Evolutionary conservation across 2,888 invertebrate genomes (phyloP).

Genomic region (Cancer borealis): DNA sequence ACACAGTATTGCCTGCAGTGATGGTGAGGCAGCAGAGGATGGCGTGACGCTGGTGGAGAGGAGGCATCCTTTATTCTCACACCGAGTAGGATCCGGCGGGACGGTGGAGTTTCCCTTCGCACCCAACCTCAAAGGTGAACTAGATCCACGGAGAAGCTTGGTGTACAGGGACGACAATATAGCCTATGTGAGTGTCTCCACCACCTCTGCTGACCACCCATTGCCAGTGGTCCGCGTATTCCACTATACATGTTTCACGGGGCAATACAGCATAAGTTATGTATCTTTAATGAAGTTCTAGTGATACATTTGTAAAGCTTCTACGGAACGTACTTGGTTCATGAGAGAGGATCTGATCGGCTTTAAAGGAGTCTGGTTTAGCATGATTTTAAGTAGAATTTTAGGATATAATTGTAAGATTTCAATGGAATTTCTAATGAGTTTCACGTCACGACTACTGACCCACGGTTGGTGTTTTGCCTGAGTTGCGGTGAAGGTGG

Average conservation of each 20-base stretch:
- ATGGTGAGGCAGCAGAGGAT: neutral
- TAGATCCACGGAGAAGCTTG: neutral
- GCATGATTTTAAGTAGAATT: neutral
- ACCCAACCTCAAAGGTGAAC: neutral
- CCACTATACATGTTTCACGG: neutral
- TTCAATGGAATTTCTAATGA: neutral
- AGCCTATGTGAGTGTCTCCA: slow-evolving; percentile 46
- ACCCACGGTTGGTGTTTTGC: neutral
- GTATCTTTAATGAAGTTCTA: neutral
- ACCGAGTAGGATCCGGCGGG: neutral
- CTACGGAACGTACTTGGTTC: neutral
- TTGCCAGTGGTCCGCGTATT: neutral
- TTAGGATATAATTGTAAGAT: neutral
- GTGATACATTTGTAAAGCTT: neutral
- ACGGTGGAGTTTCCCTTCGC: neutral
- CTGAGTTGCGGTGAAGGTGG: slow-evolving; percentile 69
- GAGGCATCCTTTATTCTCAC: neutral
- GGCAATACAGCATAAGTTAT: neutral
- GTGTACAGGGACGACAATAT: slow-evolving; percentile 47
- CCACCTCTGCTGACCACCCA: neutral
- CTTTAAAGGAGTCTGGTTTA: neutral
- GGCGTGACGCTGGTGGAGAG: neutral
- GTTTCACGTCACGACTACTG: neutral
- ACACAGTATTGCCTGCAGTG: neutral
- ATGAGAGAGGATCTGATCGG: neutral